phyloP scores from a whole-genome alignment of 2,113 vertebrate genomes.

The Ifrita kowaldi region DNA sequence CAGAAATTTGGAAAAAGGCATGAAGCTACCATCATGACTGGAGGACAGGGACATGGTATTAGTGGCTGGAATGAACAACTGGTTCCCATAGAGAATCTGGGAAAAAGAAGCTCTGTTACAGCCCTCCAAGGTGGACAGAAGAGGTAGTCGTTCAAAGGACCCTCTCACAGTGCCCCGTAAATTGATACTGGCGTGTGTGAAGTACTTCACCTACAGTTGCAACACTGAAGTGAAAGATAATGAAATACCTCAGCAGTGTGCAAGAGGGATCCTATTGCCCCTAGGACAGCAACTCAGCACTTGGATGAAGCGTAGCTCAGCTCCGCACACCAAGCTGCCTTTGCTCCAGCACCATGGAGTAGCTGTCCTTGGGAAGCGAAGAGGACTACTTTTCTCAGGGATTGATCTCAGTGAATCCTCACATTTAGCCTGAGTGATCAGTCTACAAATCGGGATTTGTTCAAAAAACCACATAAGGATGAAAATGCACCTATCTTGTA shows the following conservation, averaged over 20 bases:
- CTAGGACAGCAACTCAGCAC: accelerated
- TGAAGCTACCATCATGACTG: neutral
- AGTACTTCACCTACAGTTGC: neutral
- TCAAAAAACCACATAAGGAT: neutral
- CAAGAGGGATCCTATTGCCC: neutral
- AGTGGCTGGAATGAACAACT: neutral
- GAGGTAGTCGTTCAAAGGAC: neutral
- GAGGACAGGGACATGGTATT: neutral
- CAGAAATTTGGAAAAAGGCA: neutral
- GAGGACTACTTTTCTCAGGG: neutral
- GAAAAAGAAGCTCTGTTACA: neutral
- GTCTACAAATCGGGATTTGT: neutral
- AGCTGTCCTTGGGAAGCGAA: neutral
- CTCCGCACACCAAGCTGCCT: neutral
- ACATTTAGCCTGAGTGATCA: neutral
- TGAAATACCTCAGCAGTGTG: neutral
- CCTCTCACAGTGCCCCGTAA: neutral
- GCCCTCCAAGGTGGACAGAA: neutral
- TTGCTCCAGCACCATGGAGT: neutral
- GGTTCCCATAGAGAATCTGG: neutral
- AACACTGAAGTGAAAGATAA: neutral
- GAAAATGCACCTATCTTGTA: neutral
- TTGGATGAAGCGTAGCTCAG: neutral
- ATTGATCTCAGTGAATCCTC: neutral
- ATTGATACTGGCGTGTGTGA: neutral